Conservation (phyloP, 2,113 vertebrate genomes). For the Raja brachyura region DNA sequence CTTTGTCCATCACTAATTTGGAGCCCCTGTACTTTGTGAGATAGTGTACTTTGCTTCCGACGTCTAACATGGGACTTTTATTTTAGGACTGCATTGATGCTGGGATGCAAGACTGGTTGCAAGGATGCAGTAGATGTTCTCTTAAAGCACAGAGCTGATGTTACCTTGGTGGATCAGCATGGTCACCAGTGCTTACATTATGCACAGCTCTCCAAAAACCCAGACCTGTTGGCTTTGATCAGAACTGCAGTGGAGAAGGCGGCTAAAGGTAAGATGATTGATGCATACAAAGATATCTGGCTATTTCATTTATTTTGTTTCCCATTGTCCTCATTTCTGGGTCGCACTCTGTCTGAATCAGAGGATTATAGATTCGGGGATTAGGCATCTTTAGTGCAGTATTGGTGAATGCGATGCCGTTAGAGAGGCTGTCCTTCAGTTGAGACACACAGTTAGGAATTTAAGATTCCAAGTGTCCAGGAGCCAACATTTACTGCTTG, state of each 20-base stretch:
- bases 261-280: constrained; percentile 63
- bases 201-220: constrained; percentile 79
- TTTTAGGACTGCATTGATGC: constrained; percentile 81
- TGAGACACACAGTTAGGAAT: no score
- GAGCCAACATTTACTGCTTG: no score
- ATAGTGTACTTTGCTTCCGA: neutral
- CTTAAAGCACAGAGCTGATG: constrained; percentile 71
- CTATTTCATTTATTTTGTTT: neutral
- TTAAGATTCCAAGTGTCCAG: no score
- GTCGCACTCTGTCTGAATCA: no score
- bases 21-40: neutral
- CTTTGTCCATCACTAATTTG: neutral
- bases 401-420: no score
- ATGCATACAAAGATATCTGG: neutral
- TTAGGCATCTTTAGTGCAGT: no score
- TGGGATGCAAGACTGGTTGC: constrained; percentile 86
- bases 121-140: constrained; percentile 85
- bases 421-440: no score
- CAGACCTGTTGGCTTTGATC: constrained; percentile 69
- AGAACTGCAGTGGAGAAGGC: constrained; percentile 71
- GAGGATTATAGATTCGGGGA: no score
- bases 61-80: neutral
- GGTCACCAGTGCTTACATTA: constrained; percentile 83
- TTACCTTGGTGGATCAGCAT: constrained; percentile 65
- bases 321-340: no score